Evolutionary conservation across 2,113 vertebrate species (phyloP).

Genomic region (Stigmatopora argus): DNA sequence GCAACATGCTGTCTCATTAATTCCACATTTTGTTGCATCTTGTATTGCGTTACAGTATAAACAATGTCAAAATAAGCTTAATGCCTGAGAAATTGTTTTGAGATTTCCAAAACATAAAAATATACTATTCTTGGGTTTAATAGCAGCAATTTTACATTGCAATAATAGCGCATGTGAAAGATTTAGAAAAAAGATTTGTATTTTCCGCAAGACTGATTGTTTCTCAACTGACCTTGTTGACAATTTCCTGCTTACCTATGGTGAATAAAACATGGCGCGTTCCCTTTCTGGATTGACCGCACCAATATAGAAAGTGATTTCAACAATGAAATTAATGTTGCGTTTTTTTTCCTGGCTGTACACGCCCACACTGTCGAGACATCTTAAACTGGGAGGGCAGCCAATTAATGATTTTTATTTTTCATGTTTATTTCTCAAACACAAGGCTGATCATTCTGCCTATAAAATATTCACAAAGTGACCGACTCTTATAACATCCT

Average conservation of each 20-base stretch:
- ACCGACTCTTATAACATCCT: too few species aligned
- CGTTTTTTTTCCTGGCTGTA: background rate
- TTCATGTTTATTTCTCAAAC: background rate
- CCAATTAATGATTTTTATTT: background rate
- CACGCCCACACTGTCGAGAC: background rate
- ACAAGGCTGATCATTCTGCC: background rate
- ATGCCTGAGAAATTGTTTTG: background rate
- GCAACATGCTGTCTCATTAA: background rate
- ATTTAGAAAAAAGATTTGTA: background rate
- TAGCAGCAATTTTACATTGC: background rate
- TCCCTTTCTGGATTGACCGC: background rate
- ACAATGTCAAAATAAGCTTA: background rate
- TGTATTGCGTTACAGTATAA: background rate
- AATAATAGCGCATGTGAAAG: slow-evolving; percentile 8
- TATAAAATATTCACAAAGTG: background rate
- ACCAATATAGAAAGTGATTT: background rate
- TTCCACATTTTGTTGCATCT: background rate
- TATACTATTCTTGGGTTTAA: background rate
- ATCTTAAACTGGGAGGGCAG: background rate
- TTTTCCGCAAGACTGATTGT: background rate
- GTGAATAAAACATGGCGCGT: background rate
- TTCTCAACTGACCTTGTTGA: background rate
- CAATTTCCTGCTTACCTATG: background rate
- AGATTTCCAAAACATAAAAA: background rate
- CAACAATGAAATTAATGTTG: background rate